Evolutionary conservation across 2,797 vertebrate species (phyloP), one percentile per base, ranked within the genome.

Genomic region (Oreortyx pictus): DNA sequence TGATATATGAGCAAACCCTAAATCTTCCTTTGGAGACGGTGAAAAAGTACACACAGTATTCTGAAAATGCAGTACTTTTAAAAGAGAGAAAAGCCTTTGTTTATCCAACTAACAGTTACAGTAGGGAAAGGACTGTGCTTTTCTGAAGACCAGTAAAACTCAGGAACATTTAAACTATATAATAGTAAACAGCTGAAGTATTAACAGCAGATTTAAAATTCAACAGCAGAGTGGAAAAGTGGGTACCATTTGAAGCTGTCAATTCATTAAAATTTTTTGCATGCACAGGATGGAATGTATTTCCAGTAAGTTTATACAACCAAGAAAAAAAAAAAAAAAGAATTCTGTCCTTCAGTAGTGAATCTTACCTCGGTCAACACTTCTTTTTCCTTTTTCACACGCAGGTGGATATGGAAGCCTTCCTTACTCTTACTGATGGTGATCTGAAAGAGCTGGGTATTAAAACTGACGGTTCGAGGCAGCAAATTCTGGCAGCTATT

Each of bases 341-440:
- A 33, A 72, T 57, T 52, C 29, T 67, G 39, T 80, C 22, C 12
- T 84, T 7, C 66, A 66, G 4, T 41, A 73, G 44, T 54, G 24
- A 88, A 46, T 70, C 19, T 79, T 71, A 12, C 25, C 35, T n/a
- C 54, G 22, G 5, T 85, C 67, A 77, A 82, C 82, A 60, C 41
- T 39, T 33, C 78, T 73, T 31, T 6, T 56, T n/a, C 15, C 33
- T 70, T 56, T 33, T 62, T 46, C 76, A 57, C 75, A 14, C 79
- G 17, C 84, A 99, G 99, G 99, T 99, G 72, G 99, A 99, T 95
- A 99, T 99, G 99, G 99, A 99, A 96, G 99, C 99, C 0, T 99
- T 99, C 92, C 98, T 99, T 93, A 99, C 99, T 2, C 98, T 99
- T 66, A 99, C 99, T 7, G 99, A 99, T 11, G 98, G 99, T 37